phyloP scores from a whole-genome alignment of 2,113 vertebrate species.

The Epinephelus cyanopodus region DNA sequence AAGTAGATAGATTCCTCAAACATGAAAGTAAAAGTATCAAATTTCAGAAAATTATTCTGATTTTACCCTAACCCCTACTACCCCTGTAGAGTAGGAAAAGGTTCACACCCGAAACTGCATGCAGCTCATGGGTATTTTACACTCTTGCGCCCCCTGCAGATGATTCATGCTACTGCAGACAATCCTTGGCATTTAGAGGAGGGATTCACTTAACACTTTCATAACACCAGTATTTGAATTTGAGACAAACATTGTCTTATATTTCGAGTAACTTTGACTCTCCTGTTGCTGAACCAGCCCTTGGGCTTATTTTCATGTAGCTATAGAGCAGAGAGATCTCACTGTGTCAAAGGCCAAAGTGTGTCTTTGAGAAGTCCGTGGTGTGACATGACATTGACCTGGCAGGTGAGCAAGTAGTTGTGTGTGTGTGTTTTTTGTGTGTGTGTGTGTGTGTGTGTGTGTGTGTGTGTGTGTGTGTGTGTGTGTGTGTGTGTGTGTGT shows the following conservation, averaged over 20 bases:
- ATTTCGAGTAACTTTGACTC: neutral
- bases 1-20: neutral
- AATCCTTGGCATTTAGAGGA: neutral
- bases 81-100: neutral
- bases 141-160: slow-evolving; percentile 28
- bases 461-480: neutral
- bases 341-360: slow-evolving; percentile 47
- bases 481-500: slow-evolving; percentile 3
- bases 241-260: neutral
- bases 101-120: slow-evolving; percentile 4
- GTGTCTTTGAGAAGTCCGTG: slow-evolving; percentile 43
- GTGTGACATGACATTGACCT: slow-evolving; percentile 41
- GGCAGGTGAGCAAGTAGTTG: slow-evolving; percentile 52
- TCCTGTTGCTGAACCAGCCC: neutral
- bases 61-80: too few relatives aligned
- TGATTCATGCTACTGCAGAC: neutral
- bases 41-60: too few relatives aligned
- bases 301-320: neutral
- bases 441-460: slow-evolving; percentile 11
- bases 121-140: neutral
- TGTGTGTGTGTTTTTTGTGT: slow-evolving; percentile 33
- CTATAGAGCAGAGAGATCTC: slow-evolving; percentile 33
- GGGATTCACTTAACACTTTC: neutral
- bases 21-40: neutral
- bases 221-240: neutral